Conservation (phyloP, 2,888 invertebrate species). For the Philopedon plagiatum region DNA sequence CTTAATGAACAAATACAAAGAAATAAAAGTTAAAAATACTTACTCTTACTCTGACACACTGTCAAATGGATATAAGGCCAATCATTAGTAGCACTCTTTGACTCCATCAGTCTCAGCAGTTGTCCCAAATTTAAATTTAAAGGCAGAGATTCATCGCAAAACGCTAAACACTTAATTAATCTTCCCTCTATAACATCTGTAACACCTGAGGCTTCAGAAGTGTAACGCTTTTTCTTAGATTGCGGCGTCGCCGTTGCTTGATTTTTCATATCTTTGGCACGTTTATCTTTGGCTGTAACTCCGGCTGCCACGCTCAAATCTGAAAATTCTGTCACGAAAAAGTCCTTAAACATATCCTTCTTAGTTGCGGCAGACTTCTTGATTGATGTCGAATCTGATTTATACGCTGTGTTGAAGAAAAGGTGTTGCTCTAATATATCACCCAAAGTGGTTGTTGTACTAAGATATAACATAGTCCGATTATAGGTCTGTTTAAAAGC, state of each 20-base stretch:
- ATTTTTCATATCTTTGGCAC: conserved; percentile 87
- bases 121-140: conserved; percentile 65
- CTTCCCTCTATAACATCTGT: conserved; percentile 64
- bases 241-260: conserved; percentile 66
- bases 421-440: conserved; percentile 80
- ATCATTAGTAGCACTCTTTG: conserved; percentile 62
- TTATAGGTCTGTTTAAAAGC: conserved; percentile 81
- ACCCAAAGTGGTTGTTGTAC: conserved; percentile 82
- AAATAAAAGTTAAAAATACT: too few relatives aligned
- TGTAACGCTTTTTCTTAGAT: conserved; percentile 65
- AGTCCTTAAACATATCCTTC: conserved; percentile 63
- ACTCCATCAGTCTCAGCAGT: conserved; percentile 64
- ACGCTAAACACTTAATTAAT: conserved; percentile 63
- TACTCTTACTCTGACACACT: conserved; percentile 66
- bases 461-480: conserved; percentile 81
- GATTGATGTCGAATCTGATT: conserved; percentile 54
- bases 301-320: conserved; percentile 85
- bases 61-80: conserved; percentile 68
- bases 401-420: conserved; percentile 63
- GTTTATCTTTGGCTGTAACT: conserved; percentile 90
- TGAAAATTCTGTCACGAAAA: conserved; percentile 68
- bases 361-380: conserved; percentile 52
- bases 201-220: conserved; percentile 43
- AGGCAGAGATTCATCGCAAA: conserved; percentile 65
- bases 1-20: too few relatives aligned